These are phyloP conservation scores for Gymnoscopelus braueri DNA, from an alignment of 2,797 vertebrate genomes.

Conservation along the genomic window DNA sequence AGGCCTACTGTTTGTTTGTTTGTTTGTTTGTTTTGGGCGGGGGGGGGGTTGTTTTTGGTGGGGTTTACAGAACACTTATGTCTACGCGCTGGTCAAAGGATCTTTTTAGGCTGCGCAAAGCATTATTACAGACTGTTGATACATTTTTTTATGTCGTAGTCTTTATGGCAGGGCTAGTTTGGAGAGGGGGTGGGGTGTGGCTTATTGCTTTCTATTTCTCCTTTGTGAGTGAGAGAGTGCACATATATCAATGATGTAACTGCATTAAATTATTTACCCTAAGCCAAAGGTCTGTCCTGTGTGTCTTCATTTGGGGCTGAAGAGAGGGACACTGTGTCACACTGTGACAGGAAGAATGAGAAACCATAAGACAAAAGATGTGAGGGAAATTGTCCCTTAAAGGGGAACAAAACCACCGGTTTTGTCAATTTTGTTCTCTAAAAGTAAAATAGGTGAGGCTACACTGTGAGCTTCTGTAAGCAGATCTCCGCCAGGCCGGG, in stretches of 20 bases:
- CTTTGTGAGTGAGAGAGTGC: slow-evolving; percentile 59
- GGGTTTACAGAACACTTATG: slow-evolving; percentile 48
- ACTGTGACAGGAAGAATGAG: not conserved
- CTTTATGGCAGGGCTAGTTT: slow-evolving; percentile 32
- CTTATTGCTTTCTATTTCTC: slow-evolving; percentile 45
- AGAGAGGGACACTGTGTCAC: no score
- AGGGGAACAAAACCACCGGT: no score
- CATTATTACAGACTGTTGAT: slow-evolving; percentile 55
- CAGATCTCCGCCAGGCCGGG: no score
- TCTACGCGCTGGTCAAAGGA: slow-evolving; percentile 42
- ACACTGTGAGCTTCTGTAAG: no score
- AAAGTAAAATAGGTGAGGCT: no score
- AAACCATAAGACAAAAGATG: not conserved
- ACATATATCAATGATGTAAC: slow-evolving; percentile 67
- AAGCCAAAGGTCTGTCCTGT: slow-evolving; percentile 34
- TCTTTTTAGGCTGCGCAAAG: slow-evolving; percentile 52
- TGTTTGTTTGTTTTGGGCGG: no score
- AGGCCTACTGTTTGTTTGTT: slow-evolving; percentile 4
- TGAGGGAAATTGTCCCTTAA: no score
- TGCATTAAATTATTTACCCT: slow-evolving; percentile 81
- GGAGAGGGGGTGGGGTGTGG: slow-evolving; percentile 14
- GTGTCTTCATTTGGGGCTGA: not conserved
- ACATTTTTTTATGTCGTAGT: slow-evolving; percentile 18
- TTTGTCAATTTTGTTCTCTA: no score
- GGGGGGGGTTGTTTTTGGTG: not conserved